phyloP scores from a whole-genome alignment of 2,113 vertebrate species.

The Eurystomus gularis region DNA sequence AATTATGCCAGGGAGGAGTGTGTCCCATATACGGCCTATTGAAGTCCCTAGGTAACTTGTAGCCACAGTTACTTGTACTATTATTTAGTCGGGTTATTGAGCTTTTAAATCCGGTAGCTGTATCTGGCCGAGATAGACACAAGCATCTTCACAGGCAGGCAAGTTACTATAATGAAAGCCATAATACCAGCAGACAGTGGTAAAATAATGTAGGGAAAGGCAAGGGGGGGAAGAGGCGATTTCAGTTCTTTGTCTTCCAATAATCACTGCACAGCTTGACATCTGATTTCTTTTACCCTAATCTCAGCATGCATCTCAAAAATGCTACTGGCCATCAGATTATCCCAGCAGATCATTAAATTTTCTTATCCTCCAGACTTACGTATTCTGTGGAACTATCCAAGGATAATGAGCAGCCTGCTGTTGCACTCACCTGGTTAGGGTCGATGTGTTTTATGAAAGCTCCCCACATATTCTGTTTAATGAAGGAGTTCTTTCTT shows the following conservation, averaged over 20 bases:
- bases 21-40: neutral
- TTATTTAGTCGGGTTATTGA: constrained; percentile 26
- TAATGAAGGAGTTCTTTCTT: constrained; percentile 34
- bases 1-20: neutral
- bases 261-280: constrained; percentile 36
- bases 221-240: neutral
- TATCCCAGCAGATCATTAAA: constrained; percentile 61
- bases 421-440: constrained; percentile 54
- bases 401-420: constrained; percentile 61
- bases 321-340: constrained; percentile 58
- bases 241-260: constrained; percentile 48
- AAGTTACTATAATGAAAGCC: constrained; percentile 12
- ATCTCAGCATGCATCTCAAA: constrained; percentile 59
- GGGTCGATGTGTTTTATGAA: constrained; percentile 23
- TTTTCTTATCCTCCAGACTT: constrained; percentile 21
- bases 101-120: neutral
- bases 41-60: neutral
- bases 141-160: neutral
- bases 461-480: constrained; percentile 23
- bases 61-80: neutral
- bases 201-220: constrained; percentile 6
- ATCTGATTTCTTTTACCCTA: constrained; percentile 56
- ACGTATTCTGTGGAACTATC: constrained; percentile 2
- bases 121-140: neutral
- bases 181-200: neutral